A percentile compares a stretch with the other conserved stretches of the same genome.
Conservation (phyloP, 2,888 invertebrate genomes). For the Chloromyia formosa region DNA sequence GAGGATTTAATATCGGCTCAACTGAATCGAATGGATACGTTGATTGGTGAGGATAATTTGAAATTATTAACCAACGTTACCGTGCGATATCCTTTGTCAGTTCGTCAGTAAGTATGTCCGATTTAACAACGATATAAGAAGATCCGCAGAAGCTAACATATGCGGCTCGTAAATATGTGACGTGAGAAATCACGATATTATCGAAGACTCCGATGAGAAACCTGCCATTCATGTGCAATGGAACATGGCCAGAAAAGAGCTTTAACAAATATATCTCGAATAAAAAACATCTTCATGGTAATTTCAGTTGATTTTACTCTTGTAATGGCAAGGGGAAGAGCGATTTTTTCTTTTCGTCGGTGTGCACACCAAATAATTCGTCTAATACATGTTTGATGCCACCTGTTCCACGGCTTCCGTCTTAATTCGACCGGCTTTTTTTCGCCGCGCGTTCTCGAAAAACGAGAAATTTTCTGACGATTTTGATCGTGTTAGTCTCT, state of each 20-base stretch:
- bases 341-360: too few relatives aligned
- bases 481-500: slow-evolving; percentile 17
- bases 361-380: too few relatives aligned
- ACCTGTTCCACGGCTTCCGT: neutral
- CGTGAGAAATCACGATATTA: neutral
- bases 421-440: neutral
- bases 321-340: slow-evolving; percentile 23
- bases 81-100: slow-evolving; percentile 43
- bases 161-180: neutral
- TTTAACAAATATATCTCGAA: neutral
- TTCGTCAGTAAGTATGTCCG: neutral
- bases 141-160: too few relatives aligned
- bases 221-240: neutral
- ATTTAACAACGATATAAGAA: too few relatives aligned
- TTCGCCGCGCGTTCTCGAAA: neutral
- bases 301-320: slow-evolving; percentile 19
- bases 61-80: slow-evolving; percentile 43
- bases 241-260: neutral
- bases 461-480: slow-evolving; percentile 8
- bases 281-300: slow-evolving; percentile 19
- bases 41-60: slow-evolving; percentile 43
- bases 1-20: slow-evolving; percentile 30
- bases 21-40: slow-evolving; percentile 38
- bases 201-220: neutral
- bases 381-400: too few relatives aligned